Base-by-base conservation (phyloP, 2,797 vertebrate genomes). In the Acrossocheilus wenchowensis region DNA sequence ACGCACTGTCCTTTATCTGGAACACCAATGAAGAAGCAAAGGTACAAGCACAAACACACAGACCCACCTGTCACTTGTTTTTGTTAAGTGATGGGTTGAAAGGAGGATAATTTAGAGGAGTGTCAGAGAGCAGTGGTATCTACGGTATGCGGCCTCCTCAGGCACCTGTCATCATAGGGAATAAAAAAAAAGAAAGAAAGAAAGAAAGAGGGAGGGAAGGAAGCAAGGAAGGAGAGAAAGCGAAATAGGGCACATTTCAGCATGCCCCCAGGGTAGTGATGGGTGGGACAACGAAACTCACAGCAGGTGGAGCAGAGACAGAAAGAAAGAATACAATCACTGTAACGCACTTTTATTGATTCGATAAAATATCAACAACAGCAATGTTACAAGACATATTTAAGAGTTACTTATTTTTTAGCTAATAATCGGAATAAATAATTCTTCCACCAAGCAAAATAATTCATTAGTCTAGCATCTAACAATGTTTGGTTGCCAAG, bases 1-100 rank as follows among this genome's bases (percentile, higher is more conserved):
- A 99, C 0, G 98, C 98, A 0, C 93, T 99, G 77, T 99, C 98
- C 88, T 99, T 99, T 7, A 92, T 99, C 84, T 99, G 98, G 98
- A 98, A 98, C 87, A 92, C 97, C 77, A 97, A 92, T 0, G 98
- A 99, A 87, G 98, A 99, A 79, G 98, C 98, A 82, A 99, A 99
- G 97, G 98, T 99, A 96, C 66, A 74, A 39, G 43, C 84, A 81
- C 72, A 81, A 57, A 75, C 74, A 81, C 43, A 26, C 62, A 78
- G 52, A 72, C 83, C 60, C 66, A 86, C 86, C 72, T 87, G 74
- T 88, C 84, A 86, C 86, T 79, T 78, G 66, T 71, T 78, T 64
- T 81, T 87, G 85, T 87, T 45, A 71, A 81, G 26, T 79, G 78
- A 78, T 84, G 89, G 87, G 87, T 88, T 90, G 89, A 93, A 93